These are phyloP conservation scores for Calypte anna DNA, from an alignment of 2,113 vertebrate genomes.

Conservation along the genomic window DNA sequence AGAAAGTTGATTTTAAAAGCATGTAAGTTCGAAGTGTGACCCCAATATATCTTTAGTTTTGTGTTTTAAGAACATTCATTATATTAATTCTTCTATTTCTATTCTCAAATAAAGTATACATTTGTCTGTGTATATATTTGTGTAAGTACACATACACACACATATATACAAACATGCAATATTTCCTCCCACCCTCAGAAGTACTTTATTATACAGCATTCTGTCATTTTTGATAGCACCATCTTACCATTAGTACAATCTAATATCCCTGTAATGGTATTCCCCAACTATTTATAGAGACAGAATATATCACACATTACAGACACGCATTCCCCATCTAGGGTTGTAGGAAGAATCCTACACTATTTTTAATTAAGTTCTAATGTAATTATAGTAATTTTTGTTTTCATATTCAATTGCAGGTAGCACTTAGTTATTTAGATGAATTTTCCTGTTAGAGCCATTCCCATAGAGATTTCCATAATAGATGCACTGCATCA, in stretches of 20 bases:
- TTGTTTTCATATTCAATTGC: conserved; percentile 37
- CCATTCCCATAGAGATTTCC: conserved; percentile 64
- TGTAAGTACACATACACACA: not conserved
- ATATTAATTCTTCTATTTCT: not conserved
- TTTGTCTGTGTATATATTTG: not conserved
- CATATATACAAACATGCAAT: not conserved
- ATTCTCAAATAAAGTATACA: not conserved
- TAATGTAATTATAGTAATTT: conserved; percentile 27
- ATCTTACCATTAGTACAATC: conserved; percentile 49
- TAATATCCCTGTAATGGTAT: conserved; percentile 70
- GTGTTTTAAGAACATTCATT: not conserved
- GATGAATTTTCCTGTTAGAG: conserved; percentile 33
- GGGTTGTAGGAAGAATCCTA: not conserved
- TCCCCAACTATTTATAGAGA: conserved; percentile 73
- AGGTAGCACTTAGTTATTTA: conserved; percentile 45
- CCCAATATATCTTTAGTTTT: not conserved
- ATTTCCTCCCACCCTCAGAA: not conserved
- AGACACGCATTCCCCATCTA: conserved; percentile 6
- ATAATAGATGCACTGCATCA: not conserved
- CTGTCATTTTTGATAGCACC: conserved; percentile 58
- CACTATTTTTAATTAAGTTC: conserved; percentile 19
- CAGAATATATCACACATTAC: conserved; percentile 31
- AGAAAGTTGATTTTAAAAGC: not conserved
- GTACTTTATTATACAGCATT: conserved; percentile 40
- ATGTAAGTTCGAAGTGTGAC: not conserved